Percentiles rank a stretch among this genome's conserved stretches.
Conservation (phyloP, 2,888 invertebrate species). For the Apamea monoglypha region DNA sequence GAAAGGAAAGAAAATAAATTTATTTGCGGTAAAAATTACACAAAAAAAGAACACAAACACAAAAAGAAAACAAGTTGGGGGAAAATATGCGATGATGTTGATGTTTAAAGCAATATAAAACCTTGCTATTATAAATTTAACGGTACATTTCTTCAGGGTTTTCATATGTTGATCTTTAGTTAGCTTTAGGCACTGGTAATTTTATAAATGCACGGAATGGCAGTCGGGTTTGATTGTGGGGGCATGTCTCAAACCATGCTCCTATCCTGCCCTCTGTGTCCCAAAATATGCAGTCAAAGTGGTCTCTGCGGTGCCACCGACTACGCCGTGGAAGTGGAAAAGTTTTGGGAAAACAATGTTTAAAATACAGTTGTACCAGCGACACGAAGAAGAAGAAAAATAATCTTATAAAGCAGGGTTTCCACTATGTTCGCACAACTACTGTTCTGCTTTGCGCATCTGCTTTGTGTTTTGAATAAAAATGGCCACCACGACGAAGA, state of each 20-base stretch:
- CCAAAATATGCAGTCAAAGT: too few relatives aligned
- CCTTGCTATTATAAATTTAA: neutral
- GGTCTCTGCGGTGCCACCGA: too few relatives aligned
- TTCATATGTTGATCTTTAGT: neutral
- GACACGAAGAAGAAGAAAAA: too few relatives aligned
- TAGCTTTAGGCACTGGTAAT: neutral
- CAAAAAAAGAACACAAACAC: neutral
- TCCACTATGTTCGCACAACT: neutral
- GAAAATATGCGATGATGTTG: neutral
- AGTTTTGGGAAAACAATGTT: too few relatives aligned
- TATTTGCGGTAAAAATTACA: neutral
- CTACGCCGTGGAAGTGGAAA: too few relatives aligned
- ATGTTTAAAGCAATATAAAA: neutral
- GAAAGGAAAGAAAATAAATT: neutral
- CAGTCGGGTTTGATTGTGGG: too few relatives aligned
- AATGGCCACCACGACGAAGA: neutral
- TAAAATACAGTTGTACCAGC: too few relatives aligned
- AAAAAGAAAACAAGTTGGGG: neutral
- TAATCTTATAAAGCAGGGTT: neutral
- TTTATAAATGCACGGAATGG: neutral
- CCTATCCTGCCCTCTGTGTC: too few relatives aligned
- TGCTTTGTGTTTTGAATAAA: neutral
- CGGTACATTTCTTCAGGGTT: neutral
- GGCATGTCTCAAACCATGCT: too few relatives aligned
- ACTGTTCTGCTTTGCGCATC: neutral